These are phyloP conservation scores for Timandra comae DNA, from an alignment of 2,888 invertebrate species.

Conservation along the genomic window DNA sequence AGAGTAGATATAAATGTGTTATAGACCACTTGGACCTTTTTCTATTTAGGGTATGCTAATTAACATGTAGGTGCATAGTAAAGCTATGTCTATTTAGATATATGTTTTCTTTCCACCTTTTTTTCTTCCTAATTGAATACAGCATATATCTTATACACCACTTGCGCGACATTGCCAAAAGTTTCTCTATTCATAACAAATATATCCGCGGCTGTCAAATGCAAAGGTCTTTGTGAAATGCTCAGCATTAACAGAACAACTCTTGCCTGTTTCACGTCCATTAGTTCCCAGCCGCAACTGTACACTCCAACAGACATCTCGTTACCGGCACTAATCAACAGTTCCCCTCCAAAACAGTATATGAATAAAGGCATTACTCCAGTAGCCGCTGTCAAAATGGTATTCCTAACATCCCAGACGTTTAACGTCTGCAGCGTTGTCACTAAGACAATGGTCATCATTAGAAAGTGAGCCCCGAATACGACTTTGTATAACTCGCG, in stretches of 20 bases:
- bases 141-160: constrained; percentile 52
- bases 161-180: constrained; percentile 43
- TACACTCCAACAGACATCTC: constrained; percentile 39
- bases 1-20: no score
- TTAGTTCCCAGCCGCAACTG: constrained; percentile 44
- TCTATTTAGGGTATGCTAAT: no score
- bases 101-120: no score
- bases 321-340: constrained; percentile 37
- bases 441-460: constrained; percentile 46
- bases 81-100: no score
- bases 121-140: constrained; percentile 55
- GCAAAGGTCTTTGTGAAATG: constrained; percentile 36
- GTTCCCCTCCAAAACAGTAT: constrained; percentile 52
- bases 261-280: constrained; percentile 39
- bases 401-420: constrained; percentile 43
- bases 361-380: constrained; percentile 45
- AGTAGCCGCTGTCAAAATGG: constrained; percentile 40
- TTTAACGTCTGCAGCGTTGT: constrained; percentile 49
- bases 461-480: constrained; percentile 46
- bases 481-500: constrained; percentile 35
- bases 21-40: no score
- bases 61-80: no score
- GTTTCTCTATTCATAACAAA: constrained; percentile 49
- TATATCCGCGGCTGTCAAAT: constrained; percentile 42
- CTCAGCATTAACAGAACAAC: constrained; percentile 35